A percentile compares a stretch with the other conserved stretches of the same genome.
phyloP scores from a whole-genome alignment of 2,888 invertebrate species.

The Pemphredon lugubris region DNA sequence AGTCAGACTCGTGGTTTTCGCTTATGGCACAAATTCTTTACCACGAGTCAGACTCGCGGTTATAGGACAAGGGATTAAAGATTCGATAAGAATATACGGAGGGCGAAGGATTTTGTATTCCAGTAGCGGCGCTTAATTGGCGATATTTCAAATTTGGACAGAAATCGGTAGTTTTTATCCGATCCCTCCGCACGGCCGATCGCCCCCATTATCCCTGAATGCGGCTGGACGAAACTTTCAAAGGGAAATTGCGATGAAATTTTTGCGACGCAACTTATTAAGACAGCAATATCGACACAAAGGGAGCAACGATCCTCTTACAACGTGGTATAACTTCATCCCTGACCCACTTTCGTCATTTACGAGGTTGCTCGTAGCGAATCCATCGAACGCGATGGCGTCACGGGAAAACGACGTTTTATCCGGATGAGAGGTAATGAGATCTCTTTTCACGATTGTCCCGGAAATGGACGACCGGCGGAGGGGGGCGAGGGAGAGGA shows the following conservation, averaged over 20 bases:
- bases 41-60: too few species aligned
- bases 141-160: too few species aligned
- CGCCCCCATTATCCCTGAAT: too few species aligned
- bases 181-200: too few species aligned
- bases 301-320: constrained; percentile 37
- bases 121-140: too few species aligned
- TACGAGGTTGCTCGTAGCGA: constrained; percentile 49
- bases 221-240: neutral
- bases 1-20: too few species aligned
- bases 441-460: constrained; percentile 45
- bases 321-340: constrained; percentile 44
- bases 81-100: too few species aligned
- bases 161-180: too few species aligned
- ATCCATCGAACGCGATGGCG: constrained; percentile 61
- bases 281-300: constrained; percentile 36
- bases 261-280: constrained; percentile 38
- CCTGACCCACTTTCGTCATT: constrained; percentile 62
- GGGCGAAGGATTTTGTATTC: too few species aligned
- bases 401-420: constrained; percentile 59
- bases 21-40: too few species aligned
- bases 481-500: constrained; percentile 7
- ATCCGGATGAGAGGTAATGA: constrained; percentile 56
- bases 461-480: constrained; percentile 30
- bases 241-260: constrained; percentile 28
- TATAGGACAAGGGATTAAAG: too few species aligned